A percentile compares a stretch with the other conserved stretches of the same genome.
These are phyloP conservation scores for Agrypnia vestita DNA, from an alignment of 1,140 invertebrate genomes.

Conservation along the genomic window DNA sequence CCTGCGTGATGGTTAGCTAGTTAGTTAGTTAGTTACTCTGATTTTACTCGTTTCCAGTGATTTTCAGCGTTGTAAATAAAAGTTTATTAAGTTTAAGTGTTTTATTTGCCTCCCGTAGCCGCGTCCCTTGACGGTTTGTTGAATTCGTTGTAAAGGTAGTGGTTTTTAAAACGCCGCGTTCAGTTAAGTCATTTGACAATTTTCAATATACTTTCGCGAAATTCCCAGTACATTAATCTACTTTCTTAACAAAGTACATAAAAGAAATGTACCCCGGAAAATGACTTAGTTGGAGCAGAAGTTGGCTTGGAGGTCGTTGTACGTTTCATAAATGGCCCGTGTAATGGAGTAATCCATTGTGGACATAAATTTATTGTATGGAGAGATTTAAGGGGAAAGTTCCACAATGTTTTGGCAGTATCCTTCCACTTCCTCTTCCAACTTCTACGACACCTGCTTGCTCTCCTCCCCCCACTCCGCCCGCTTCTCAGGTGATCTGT, in stretches of 20 bases:
- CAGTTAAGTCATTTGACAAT: neutral
- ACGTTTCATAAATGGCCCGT: conserved; percentile 33
- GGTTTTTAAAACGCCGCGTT: too few relatives aligned
- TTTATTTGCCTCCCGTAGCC: too few relatives aligned
- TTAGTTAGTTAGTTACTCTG: too few relatives aligned
- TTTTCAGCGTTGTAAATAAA: too few relatives aligned
- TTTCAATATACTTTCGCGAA: neutral
- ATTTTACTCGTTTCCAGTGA: too few relatives aligned
- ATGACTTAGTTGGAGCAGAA: conserved; percentile 10
- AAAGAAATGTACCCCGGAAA: conserved; percentile 27
- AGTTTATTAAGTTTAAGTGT: too few relatives aligned
- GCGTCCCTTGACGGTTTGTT: too few relatives aligned
- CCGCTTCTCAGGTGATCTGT: neutral
- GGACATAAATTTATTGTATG: conserved; percentile 27
- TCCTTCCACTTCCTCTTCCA: conserved; percentile 6
- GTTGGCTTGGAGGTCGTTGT: conserved; percentile 18
- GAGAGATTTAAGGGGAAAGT: conserved; percentile 28
- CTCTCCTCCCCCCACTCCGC: neutral
- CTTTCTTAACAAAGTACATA: conserved; percentile 23
- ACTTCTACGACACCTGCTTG: conserved; percentile 18
- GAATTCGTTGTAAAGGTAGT: too few relatives aligned
- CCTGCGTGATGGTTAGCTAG: too few relatives aligned
- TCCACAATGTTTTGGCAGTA: conserved; percentile 21
- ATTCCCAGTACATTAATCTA: conserved; percentile 13
- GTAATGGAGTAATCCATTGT: conserved; percentile 37